Evolutionary conservation across 1,140 invertebrate species (phyloP), one percentile per base, ranked within the genome.

Genomic region (Atopsyche davidsoni): DNA sequence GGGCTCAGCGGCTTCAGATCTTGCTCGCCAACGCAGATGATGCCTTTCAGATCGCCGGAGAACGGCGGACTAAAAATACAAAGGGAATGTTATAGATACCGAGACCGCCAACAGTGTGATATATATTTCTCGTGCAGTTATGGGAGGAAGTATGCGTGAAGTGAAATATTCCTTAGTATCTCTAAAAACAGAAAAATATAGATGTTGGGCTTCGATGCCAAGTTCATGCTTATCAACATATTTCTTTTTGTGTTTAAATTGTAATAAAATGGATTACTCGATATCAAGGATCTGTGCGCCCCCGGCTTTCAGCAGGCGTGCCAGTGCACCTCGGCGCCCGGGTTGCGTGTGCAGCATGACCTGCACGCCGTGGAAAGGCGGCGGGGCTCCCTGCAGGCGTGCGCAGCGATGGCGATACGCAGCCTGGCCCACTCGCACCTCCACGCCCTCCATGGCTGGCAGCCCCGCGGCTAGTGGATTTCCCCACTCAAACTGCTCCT

Each of bases 401-500:
- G 9, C 24, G 11, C 13, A 31, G 55, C 1, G 58, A 85, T 85
- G 87, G 36, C 77, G 78, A 61, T 84, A 67, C 4, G 77, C 79
- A 2, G 81, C 81, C 1, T 64, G 64, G 1, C 78, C 78, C 3
- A 73, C 60, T 9, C 65, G 58, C 28, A 65, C 68, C 58, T 80
- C 81, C 25, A 70, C 60, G 10, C 60, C 68, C 2, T 42, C 55
- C 22, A 75, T 51, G 0, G 63, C 34, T 0, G 81, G 78, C 1
- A 77, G 64, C 18, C 65, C 63, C 11, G 65, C 57, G 11, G 79
- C 77, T 50, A 68, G 64, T 0, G 81, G 79, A 64, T 87, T 88
- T 1, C 85, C 86, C 78, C 83, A 87, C 64, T 89, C 86, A 66
- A 75, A 88, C 3, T 78, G 69, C 57, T 87, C 82, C 63, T 93